A percentile compares a stretch with the other conserved stretches of the same genome.
Conservation (phyloP, 1,140 invertebrate species). For the Telenomus remus region DNA sequence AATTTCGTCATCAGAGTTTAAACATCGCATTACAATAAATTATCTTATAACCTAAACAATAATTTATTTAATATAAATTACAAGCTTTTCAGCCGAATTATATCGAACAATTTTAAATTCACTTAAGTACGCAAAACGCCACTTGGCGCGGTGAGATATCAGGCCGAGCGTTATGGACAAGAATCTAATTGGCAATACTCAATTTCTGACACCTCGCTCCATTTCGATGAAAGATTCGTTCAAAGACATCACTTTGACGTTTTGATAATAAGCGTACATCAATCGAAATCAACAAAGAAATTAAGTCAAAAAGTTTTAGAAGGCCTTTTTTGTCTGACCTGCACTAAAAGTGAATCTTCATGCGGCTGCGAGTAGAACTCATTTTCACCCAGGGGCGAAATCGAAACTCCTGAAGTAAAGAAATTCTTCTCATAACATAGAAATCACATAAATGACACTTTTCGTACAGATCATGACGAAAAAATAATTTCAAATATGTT, state of each 20-base stretch:
- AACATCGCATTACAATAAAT: constrained; percentile 29
- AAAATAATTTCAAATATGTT: no score
- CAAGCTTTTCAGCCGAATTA: constrained; percentile 14
- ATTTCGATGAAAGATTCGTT: no score
- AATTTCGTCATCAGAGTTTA: background rate
- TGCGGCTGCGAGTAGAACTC: no score
- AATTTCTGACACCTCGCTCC: constrained; percentile 48
- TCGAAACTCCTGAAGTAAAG: no score
- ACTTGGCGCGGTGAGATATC: constrained; percentile 4
- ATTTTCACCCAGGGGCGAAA: no score
- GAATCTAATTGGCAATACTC: constrained; percentile 47
- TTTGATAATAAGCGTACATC: constrained; percentile 58
- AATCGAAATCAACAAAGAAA: constrained; percentile 57
- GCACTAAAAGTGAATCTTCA: constrained; percentile 38
- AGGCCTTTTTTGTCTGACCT: constrained; percentile 8
- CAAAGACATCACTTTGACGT: constrained; percentile 53
- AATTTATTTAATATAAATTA: constrained; percentile 39
- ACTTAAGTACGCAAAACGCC: constrained; percentile 36
- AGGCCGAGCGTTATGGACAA: constrained; percentile 50
- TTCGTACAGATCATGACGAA: no score
- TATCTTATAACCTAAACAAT: constrained; percentile 43
- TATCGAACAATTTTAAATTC: constrained; percentile 5
- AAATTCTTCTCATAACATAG: no score
- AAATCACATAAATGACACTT: no score
- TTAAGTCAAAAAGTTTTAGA: constrained; percentile 16